Evolutionary conservation across 2,113 vertebrate genomes (phyloP), one percentile per base, ranked within the genome.

Genomic region (Cyprinodon tularosa): DNA sequence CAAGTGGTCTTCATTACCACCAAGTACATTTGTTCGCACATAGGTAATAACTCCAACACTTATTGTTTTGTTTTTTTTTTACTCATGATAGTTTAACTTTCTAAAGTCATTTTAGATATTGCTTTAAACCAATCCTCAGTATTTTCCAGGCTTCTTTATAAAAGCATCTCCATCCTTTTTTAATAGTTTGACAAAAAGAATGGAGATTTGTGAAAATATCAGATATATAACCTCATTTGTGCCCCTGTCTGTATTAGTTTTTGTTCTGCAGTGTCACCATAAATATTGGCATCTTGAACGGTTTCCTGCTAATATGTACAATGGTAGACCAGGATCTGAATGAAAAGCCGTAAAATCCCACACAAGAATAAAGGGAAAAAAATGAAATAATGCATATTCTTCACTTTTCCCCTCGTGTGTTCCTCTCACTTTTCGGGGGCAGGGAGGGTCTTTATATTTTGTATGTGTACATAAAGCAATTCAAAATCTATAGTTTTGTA

Each of bases 401-500:
- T 81, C 81, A 82, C 80, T 63, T 75, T 39, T 60, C 47, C 53
- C 75, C 71, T 68, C 68, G 69, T 80, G 80, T 88, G 78, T 77
- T 79, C 82, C 72, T 80, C 67, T 92, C 81, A 87, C 63, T 73
- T 88, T 91, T 91, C 92, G 89, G 83, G 85, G 84, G 60, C 14
- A 37, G 14, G 11, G 5, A 4, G 38, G 38, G 64, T 12, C 90
- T 91, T 93, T 93, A 92, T 92, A 79, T 94, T 94, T 94, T 93
- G 81, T 95, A 95, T 91, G 77, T 94, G 94, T 94, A 94, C 91
- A 94, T 94, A 95, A 91, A 90, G 89, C 92, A 91, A 94, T 94
- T 94, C 89, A 84, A 95, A 94, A 95, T 94, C 92, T 95, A 95
- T 95, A 95, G 94, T 95, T 95, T 95, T 95, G 93, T 95, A 95